Evolutionary conservation across 2,113 vertebrate genomes (phyloP), one percentile per base, ranked within the genome.

Genomic region (Pteronura brasiliensis): DNA sequence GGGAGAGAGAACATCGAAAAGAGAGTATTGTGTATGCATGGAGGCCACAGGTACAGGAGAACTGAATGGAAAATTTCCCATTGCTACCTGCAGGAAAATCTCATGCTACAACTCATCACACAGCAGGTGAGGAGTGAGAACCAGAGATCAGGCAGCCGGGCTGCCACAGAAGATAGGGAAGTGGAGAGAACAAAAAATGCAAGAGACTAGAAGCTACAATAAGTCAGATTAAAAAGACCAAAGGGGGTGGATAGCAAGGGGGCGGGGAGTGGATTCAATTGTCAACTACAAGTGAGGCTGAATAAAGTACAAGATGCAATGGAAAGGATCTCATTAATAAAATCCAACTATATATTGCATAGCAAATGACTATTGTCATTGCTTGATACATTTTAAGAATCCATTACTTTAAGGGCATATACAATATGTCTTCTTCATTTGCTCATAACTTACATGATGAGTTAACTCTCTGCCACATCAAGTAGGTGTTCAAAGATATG

Each of bases 1-100:
- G 18, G 39, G 74, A 93, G 29, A 67, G 90, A 88, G 65, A 93
- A 96, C 49, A 47, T 91, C 82, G 96, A 81, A 96, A 94, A 76
- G 67, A 77, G 44, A 97, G 44, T 17, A 0, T 36, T 93, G 65
- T 93, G 57, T 92, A 39, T 44, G 0, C 61, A 34, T 47, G 94
- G 92, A 96, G 88, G 1, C 74, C 80, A 57, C 4, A 25, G 67
- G 13, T 88, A 23, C 2, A 47, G 82, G 93, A 96, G 44, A 74
- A 80, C 63, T 17, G 72, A 91, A 71, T 2, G 6, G 96, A 25
- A 63, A 82, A 47, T 17, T 85, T n/a, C 36, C 81, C 39, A 61
- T 57, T 72, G 59, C 65, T 80, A 4, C 76, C 81, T 93, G 6
- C 52, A 85, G 94, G 71, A 72, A 69, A 65, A 49, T 47, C 49